phyloP scores from a whole-genome alignment of 2,113 vertebrate genomes.

The Pithys albifrons region DNA sequence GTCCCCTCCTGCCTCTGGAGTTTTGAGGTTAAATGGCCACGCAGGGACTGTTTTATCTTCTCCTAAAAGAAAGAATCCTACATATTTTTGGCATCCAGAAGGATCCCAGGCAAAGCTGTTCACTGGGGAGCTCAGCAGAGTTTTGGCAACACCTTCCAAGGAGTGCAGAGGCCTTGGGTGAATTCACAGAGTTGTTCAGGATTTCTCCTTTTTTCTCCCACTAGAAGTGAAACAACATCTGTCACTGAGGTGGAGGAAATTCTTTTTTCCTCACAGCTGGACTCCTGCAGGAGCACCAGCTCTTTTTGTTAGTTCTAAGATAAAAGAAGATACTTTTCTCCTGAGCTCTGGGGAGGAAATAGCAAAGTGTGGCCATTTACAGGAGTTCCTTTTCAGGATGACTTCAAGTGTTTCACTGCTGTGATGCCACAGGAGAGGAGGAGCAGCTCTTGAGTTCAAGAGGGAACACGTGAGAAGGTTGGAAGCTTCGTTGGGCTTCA shows the following conservation, averaged over 20 bases:
- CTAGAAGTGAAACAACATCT: neutral
- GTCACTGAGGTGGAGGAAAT: neutral
- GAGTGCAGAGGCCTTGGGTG: neutral
- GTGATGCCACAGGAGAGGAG: neutral
- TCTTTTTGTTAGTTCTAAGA: neutral
- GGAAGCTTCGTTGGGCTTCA: neutral
- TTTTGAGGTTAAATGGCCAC: neutral
- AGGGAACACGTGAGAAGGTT: neutral
- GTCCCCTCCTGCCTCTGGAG: neutral
- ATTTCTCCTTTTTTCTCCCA: neutral
- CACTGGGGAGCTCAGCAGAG: neutral
- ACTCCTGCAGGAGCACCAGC: neutral
- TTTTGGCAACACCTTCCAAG: fast-evolving
- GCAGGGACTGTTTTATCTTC: neutral
- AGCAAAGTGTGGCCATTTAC: neutral
- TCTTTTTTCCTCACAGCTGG: neutral
- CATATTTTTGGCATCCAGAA: neutral
- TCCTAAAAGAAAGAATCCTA: neutral
- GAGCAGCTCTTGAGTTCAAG: neutral
- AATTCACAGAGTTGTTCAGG: neutral
- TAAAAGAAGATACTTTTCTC: neutral
- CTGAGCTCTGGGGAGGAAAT: neutral
- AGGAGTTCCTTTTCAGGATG: neutral
- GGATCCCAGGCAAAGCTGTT: neutral
- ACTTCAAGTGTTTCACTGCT: neutral